A percentile compares a stretch with the other conserved stretches of the same genome.
These are phyloP conservation scores for Semotilus atromaculatus DNA, from an alignment of 2,797 vertebrate species.

Conservation along the genomic window DNA sequence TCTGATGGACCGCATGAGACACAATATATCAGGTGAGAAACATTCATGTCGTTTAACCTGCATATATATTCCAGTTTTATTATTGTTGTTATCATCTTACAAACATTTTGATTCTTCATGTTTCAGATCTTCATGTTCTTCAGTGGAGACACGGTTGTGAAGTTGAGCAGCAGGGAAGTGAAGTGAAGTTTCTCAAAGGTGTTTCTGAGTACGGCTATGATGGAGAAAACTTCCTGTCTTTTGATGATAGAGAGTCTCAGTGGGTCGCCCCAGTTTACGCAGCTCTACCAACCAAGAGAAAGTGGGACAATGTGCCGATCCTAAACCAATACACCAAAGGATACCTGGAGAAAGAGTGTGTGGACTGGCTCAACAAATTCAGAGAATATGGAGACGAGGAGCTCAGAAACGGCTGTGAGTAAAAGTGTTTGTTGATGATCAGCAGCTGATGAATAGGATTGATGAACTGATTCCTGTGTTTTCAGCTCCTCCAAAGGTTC, in stretches of 20 bases:
- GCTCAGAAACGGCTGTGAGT: not conserved
- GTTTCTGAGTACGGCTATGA: constrained; percentile 70
- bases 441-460: not conserved
- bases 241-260: rapidly evolving
- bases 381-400: rapidly evolving
- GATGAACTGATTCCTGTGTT: not conserved
- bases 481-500: not conserved
- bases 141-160: constrained; percentile 73
- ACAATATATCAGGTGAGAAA: constrained; percentile 58
- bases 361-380: constrained; percentile 71
- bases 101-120: not conserved
- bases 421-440: not conserved
- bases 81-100: not conserved
- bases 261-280: constrained; percentile 53
- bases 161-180: rapidly evolving
- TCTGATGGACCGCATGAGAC: constrained; percentile 65
- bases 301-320: constrained; percentile 69
- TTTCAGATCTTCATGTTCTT: constrained; percentile 65
- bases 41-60: no score
- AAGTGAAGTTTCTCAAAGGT: not conserved
- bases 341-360: constrained; percentile 77
- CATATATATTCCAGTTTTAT: not conserved
- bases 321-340: constrained; percentile 77
- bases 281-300: constrained; percentile 63
- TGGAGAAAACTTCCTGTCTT: constrained; percentile 68